A percentile compares a stretch with the other conserved stretches of the same genome.
Conservation (phyloP, 1,140 invertebrate genomes). For the Drosophila subpulchrella region DNA sequence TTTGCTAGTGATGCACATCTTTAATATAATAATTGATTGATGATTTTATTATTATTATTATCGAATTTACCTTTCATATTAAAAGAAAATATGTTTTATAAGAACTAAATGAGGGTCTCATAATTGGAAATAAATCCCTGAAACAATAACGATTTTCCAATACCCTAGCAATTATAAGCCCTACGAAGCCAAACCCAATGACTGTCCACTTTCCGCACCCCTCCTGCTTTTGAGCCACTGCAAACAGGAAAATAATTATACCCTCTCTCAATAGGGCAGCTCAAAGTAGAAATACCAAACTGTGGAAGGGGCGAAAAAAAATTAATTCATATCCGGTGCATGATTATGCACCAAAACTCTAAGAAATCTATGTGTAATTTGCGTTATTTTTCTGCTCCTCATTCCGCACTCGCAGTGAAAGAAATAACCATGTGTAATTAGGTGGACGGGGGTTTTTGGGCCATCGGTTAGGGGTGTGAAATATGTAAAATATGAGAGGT, state of each 20-base stretch:
- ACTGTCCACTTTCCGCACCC: constrained; percentile 27
- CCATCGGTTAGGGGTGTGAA: constrained; percentile 30
- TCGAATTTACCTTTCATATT: too few species aligned
- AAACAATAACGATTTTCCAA: background rate
- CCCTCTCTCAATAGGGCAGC: constrained; percentile 26
- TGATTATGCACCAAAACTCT: constrained; percentile 81
- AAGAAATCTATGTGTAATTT: constrained; percentile 79
- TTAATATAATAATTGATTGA: too few species aligned
- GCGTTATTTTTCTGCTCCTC: constrained; percentile 47
- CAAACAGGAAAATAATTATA: constrained; percentile 43
- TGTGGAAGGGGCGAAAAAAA: constrained; percentile 50
- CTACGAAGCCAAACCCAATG: constrained; percentile 9
- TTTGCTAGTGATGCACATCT: too few species aligned
- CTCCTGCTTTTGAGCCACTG: background rate
- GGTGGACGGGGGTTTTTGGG: constrained; percentile 26
- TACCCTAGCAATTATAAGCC: constrained; percentile 4
- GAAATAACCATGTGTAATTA: constrained; percentile 42
- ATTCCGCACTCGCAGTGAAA: constrained; percentile 35
- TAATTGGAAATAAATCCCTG: background rate
- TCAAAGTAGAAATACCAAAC: constrained; percentile 8
- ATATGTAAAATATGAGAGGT: constrained; percentile 62
- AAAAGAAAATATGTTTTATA: too few species aligned
- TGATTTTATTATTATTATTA: too few species aligned
- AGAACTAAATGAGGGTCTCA: background rate
- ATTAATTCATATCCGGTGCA: constrained; percentile 80